Evolutionary conservation across 2,888 invertebrate species (phyloP).

Genomic region (Pristionchus exspectatus): DNA sequence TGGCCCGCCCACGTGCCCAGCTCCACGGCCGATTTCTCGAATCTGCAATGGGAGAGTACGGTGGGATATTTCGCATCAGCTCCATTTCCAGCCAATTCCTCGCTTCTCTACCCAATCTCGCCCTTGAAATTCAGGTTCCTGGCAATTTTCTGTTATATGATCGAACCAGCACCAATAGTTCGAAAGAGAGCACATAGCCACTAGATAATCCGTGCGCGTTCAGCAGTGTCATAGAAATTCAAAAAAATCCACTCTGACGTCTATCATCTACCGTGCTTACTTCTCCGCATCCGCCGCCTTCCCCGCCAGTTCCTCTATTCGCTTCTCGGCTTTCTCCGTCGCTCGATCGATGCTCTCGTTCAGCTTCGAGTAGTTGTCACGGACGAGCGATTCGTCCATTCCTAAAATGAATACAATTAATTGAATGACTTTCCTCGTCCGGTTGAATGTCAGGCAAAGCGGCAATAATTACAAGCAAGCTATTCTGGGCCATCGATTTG

Average conservation of each 20-base stretch:
- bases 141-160: background rate
- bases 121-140: background rate
- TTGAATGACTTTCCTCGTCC: background rate
- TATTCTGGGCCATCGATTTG: no score
- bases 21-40: slow-evolving; percentile 80
- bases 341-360: slow-evolving; percentile 58
- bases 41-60: background rate
- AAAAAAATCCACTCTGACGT: no score
- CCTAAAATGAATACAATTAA: background rate
- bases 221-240: no score
- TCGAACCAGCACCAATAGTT: background rate
- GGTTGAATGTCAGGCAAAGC: no score
- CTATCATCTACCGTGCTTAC: no score
- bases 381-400: slow-evolving; percentile 60
- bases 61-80: no score
- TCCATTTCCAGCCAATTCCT: no score
- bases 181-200: no score
- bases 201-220: no score
- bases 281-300: slow-evolving; percentile 53
- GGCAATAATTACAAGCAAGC: no score
- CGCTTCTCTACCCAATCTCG: no score
- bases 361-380: slow-evolving; percentile 57
- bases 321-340: slow-evolving; percentile 45
- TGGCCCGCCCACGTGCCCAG: slow-evolving; percentile 87
- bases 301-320: slow-evolving; percentile 45